These are phyloP conservation scores for Archivesica marissinica DNA, from an alignment of 1,140 invertebrate species.

Conservation along the genomic window DNA sequence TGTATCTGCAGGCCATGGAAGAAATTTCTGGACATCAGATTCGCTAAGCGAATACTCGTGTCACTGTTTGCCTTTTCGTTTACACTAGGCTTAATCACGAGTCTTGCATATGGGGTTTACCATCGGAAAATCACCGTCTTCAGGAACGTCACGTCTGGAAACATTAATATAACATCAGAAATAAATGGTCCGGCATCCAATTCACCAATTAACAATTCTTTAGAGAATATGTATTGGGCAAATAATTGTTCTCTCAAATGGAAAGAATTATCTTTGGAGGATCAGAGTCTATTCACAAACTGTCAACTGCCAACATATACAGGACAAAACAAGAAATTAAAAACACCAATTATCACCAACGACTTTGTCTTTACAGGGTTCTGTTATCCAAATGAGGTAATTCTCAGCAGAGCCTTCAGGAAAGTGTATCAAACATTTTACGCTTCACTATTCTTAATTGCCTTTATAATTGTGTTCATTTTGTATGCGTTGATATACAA, in stretches of 20 bases:
- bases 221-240: not conserved
- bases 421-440: conserved; percentile 74
- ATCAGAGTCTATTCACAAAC: not conserved
- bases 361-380: conserved; percentile 51
- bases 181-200: not conserved
- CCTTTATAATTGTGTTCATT: conserved; percentile 73
- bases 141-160: not conserved
- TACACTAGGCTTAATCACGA: conserved; percentile 76
- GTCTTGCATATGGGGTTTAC: conserved; percentile 74
- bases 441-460: conserved; percentile 75
- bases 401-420: conserved; percentile 66
- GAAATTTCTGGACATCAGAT: conserved; percentile 74
- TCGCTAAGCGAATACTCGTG: conserved; percentile 76
- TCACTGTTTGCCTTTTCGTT: conserved; percentile 75
- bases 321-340: not conserved
- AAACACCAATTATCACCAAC: not conserved
- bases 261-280: too few species aligned
- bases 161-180: too few species aligned
- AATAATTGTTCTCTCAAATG: not conserved
- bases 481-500: conserved; percentile 78
- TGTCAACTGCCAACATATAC: not conserved
- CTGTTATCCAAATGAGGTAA: conserved; percentile 66
- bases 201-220: not conserved
- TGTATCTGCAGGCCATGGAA: conserved; percentile 83
- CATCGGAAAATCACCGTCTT: not conserved